Base-by-base conservation (phyloP, 2,113 vertebrate genomes). In the Eulacestoma nigropectus region DNA sequence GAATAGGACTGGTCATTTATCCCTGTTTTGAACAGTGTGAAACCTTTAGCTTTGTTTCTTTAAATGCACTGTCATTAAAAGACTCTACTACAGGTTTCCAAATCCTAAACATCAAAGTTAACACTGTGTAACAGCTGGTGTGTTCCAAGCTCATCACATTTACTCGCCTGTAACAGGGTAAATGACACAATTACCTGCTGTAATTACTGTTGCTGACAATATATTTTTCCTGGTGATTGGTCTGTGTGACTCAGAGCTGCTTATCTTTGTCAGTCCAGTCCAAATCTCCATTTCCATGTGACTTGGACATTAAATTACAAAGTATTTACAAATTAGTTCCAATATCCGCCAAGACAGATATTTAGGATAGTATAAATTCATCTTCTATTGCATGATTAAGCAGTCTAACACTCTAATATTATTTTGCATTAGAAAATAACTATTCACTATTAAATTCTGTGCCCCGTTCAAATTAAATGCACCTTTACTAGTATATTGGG, bases 171-270 rank as follows among this genome's bases (percentile, higher is more conserved):
- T 98, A 97, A 97, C 98, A 97, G 95, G 96, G 96, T 94, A 98
- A 98, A 98, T 98, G 96, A 98, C 97, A 98, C 96, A 98, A 98
- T 98, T 98, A 98, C 97, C 97, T 97, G 92, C 89, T 97, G 90
- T 98, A 98, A 98, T 98, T 98, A 98, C 97, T 97, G 85, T 90
- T 96, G 96, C 95, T 97, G 97, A 98, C 98, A 98, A 96, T 96
- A 93, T 83, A 87, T 95, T 96, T 95, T 97, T 97, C 95, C 97
- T 84, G 33, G 82, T 96, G 97, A 97, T 95, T 73, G 70, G 70
- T 96, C 79, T 96, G 92, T 95, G 94, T 97, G 97, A 97, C 95
- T 97, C 95, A 96, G 87, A 97, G 80, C 84, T 96, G 93, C 78
- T 97, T 97, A 96, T 95, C 92, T 95, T 94, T 97, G 73, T 97